phyloP scores from a whole-genome alignment of 2,113 vertebrate species.

The Marcusenius ussheri region DNA sequence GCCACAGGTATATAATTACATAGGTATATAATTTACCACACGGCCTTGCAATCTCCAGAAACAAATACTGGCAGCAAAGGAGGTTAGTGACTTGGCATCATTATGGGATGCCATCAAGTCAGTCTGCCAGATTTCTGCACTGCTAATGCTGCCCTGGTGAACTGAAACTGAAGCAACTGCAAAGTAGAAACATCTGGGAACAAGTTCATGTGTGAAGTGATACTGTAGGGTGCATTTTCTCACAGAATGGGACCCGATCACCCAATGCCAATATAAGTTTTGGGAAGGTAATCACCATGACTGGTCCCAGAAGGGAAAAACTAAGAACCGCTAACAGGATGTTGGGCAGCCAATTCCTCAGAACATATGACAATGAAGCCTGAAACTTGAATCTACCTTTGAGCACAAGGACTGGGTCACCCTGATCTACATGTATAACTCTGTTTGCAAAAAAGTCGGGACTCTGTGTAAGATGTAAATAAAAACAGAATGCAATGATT shows the following conservation, averaged over 20 bases:
- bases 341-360: too few species aligned
- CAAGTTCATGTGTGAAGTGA: not conserved
- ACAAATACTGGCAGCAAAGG: not conserved
- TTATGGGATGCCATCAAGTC: not conserved
- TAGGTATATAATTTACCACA: not conserved
- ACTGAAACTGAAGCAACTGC: not conserved
- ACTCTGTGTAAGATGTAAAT: not conserved
- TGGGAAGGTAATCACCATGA: too few species aligned
- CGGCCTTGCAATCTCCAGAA: not conserved
- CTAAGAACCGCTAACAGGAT: too few species aligned
- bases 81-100: not conserved
- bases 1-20: not conserved
- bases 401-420: not conserved
- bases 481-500: not conserved
- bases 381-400: too few species aligned
- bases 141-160: not conserved
- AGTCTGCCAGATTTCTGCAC: not conserved
- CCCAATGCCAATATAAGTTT: not conserved
- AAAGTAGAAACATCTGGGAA: not conserved
- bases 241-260: not conserved
- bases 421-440: not conserved
- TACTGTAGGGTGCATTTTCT: not conserved
- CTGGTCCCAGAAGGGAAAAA: too few species aligned
- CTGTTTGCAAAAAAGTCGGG: too few species aligned
- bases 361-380: not conserved